Evolutionary conservation across 2,888 invertebrate species (phyloP).

Genomic region (Adela reaumurella): DNA sequence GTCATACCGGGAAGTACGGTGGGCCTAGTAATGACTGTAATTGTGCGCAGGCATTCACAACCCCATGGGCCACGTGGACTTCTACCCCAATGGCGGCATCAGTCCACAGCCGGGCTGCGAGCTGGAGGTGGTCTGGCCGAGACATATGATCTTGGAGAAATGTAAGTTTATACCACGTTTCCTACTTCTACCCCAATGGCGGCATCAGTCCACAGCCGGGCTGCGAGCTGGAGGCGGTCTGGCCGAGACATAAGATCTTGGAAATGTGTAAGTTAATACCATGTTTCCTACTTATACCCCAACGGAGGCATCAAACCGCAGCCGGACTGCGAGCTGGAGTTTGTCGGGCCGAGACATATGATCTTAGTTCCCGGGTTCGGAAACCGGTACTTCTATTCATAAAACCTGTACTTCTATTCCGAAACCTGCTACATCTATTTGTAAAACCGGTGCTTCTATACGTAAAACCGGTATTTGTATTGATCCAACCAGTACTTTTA

Average conservation of each 20-base stretch:
- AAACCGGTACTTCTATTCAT: no score
- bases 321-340: constrained; percentile 58
- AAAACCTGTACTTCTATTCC: no score
- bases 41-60: constrained; percentile 33
- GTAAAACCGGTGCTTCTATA: no score
- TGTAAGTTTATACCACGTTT: constrained; percentile 22
- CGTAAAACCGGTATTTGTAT: no score
- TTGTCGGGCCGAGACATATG: constrained; percentile 41
- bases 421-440: no score
- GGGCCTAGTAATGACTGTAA: no score
- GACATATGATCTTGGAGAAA: constrained; percentile 38
- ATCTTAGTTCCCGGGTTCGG: no score
- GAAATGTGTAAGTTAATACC: constrained; percentile 34
- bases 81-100: constrained; percentile 61
- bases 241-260: constrained; percentile 36
- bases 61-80: constrained; percentile 59
- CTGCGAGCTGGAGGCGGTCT: constrained; percentile 52
- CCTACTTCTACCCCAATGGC: constrained; percentile 61
- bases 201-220: constrained; percentile 62
- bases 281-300: constrained; percentile 52
- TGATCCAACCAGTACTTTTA: no score
- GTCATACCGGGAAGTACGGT: no score
- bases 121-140: constrained; percentile 44
- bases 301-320: constrained; percentile 61
- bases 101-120: constrained; percentile 62